Evolutionary conservation across 1,140 invertebrate genomes (phyloP).

Genomic region (Meloidogyne floridensis): DNA sequence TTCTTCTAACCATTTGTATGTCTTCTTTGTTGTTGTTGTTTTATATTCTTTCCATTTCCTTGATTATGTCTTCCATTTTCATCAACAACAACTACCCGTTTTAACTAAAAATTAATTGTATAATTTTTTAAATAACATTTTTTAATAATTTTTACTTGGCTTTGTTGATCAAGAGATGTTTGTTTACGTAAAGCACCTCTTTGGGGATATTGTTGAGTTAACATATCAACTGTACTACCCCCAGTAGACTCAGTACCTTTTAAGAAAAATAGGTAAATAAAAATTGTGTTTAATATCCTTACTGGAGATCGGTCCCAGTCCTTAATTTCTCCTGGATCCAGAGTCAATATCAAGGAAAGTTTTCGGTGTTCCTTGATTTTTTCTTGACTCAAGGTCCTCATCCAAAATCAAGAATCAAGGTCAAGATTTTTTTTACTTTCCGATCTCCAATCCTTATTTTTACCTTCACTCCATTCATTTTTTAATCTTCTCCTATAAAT

Average conservation of each 20-base stretch:
- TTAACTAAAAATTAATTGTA: not conserved
- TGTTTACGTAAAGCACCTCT: constrained; percentile 1
- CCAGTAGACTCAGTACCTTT: constrained; percentile 4
- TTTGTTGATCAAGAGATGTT: constrained; percentile 7
- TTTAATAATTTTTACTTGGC: not conserved
- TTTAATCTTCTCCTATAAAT: constrained; percentile 19
- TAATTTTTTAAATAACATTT: not conserved
- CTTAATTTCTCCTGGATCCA: too few relatives aligned
- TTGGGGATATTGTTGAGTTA: not conserved
- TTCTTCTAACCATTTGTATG: not conserved
- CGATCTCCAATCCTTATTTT: too few relatives aligned
- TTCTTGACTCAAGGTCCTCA: too few relatives aligned
- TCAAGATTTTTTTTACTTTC: too few relatives aligned
- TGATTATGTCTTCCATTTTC: not conserved
- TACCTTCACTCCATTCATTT: constrained; percentile 31
- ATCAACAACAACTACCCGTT: not conserved
- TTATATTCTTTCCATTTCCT: not conserved
- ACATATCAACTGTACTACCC: not conserved
- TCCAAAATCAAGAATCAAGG: too few relatives aligned
- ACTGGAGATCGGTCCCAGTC: not conserved
- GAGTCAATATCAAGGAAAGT: too few relatives aligned
- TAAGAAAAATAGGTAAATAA: too few relatives aligned
- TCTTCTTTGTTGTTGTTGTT: not conserved
- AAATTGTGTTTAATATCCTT: not conserved
- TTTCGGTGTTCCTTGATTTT: too few relatives aligned